Evolutionary conservation across 2,113 vertebrate genomes (phyloP), one percentile per base, ranked within the genome.

Genomic region (Labeo catla): DNA sequence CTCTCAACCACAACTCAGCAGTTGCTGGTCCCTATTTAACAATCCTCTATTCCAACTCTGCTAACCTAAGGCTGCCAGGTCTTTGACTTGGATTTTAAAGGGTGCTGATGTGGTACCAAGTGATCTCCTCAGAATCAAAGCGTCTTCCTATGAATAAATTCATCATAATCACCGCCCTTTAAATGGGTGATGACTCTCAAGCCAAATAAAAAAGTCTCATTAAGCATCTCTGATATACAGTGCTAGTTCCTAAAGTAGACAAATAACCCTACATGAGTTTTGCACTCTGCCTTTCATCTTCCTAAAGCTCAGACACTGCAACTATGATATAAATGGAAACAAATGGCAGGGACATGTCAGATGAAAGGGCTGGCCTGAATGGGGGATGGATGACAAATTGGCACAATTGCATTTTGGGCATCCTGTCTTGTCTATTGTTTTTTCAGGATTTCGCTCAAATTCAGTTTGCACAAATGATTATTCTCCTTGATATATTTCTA

Each of bases 251-350:
- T 78, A 54, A 59, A 78, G 76, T 52, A 59, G 52, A 59, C 76
- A 39, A 16, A 78, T 78, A 36, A 39, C 50, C 28, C 50, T 78
- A 21, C 76, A 39, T 39, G 43, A 57, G 28, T 59, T 78, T 59
- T 78, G 76, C 76, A n/a, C 16, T 39, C 52, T 78, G 52, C 52
- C 76, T 49, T 78, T 78, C 52, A 59, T 78, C 76, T 78, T 57
- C 28, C 76, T 39, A n/a, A 59, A 57, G 50, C 52, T 78, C 52
- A 59, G 21, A 59, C 28, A 49, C 50, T 57, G 57, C 49, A 21
- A 16, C 34, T 59, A 59, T 78, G 76, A 78, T 78, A 39, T 59
- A 78, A 78, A 78, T 59, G 76, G 76, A 78, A 34, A 59, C 76
- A 78, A 78, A 78, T 78, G 49, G 49, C 76, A 59, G 34, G 52